Evolutionary conservation across 2,888 invertebrate genomes (phyloP), one percentile per base, ranked within the genome.

Genomic region (Apomyelois bistriatella): DNA sequence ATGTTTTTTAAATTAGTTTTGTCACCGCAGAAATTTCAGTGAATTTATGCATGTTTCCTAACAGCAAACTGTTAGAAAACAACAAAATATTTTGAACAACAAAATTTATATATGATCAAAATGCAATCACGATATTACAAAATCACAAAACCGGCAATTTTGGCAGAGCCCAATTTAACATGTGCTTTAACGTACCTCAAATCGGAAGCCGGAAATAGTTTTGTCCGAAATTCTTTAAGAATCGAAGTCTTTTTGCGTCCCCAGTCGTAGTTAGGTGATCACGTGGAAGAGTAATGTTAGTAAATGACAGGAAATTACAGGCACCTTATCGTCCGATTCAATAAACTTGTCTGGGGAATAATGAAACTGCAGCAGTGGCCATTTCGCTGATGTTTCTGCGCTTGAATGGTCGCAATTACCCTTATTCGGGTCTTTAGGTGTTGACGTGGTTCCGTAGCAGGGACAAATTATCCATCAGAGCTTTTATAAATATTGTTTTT

Each of bases 291-390:
- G 82, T 86, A 87, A 82, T 85, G 81, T 75, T 80, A 71, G 79
- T 81, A 85, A 89, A 90, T 89, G 85, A 81, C 80, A 78, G 85
- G 86, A 85, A 89, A 89, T 89, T 85, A 89, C 89, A 66, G 82
- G 75, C 79, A 82, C 85, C 89, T 90, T 89, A 89, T 88, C 88
- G 82, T 79, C 63, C 76, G 76, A 88, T 89, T 90, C 88, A 90
- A 90, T 90, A 86, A 88, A 82, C 78, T 77, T 76, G 72, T 79
- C 76, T 80, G 75, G 80, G 69, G 76, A 75, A 88, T 86, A 89
- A 88, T 89, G 83, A 85, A 87, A 87, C 77, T 87, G 88, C 89
- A 87, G 76, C 82, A 76, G 74, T 76, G 71, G 76, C 72, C 58
- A 68, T 69, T 68, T 71, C 68, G 72, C 72, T 76, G 68, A 66